A percentile compares a stretch with the other conserved stretches of the same genome.
Conservation (phyloP, 2,888 invertebrate genomes). For the Latrodectus hesperus region DNA sequence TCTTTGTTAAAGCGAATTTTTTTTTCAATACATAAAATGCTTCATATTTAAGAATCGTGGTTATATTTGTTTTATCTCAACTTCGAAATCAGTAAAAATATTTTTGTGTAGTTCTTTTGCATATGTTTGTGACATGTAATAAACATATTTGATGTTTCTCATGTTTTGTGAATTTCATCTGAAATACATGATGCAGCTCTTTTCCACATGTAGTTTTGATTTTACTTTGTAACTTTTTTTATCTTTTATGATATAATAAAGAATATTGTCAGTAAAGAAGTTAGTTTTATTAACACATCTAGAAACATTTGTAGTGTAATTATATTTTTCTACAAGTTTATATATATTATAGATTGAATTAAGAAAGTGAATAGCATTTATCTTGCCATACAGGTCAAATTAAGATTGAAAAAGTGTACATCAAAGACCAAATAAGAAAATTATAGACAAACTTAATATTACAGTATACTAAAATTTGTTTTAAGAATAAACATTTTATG, state of each 20-base stretch:
- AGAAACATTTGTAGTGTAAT: too few relatives aligned
- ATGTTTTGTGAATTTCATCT: slow-evolving; percentile 27
- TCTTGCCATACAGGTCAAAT: too few relatives aligned
- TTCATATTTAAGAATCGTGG: slow-evolving; percentile 3
- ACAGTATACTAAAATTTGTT: too few relatives aligned
- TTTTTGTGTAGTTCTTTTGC: slow-evolving; percentile 11
- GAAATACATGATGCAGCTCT: slow-evolving; percentile 49
- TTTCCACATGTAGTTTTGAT: slow-evolving; percentile 58
- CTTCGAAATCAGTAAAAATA: slow-evolving; percentile 14
- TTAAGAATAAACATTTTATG: too few relatives aligned
- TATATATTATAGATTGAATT: too few relatives aligned
- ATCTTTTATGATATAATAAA: slow-evolving; percentile 56
- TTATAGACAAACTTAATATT: too few relatives aligned
- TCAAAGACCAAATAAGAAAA: too few relatives aligned
- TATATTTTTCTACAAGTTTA: too few relatives aligned
- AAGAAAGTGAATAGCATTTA: too few relatives aligned
- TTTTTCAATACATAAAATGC: neutral
- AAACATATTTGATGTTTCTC: slow-evolving; percentile 9
- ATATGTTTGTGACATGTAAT: slow-evolving; percentile 16
- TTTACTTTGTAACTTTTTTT: slow-evolving; percentile 60
- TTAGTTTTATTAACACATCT: too few relatives aligned
- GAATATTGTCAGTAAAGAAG: neutral
- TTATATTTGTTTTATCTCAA: neutral
- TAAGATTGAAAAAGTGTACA: too few relatives aligned
- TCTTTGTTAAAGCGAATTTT: neutral